Conservation (phyloP, 2,888 invertebrate species). For the Lacanobia oleracea region DNA sequence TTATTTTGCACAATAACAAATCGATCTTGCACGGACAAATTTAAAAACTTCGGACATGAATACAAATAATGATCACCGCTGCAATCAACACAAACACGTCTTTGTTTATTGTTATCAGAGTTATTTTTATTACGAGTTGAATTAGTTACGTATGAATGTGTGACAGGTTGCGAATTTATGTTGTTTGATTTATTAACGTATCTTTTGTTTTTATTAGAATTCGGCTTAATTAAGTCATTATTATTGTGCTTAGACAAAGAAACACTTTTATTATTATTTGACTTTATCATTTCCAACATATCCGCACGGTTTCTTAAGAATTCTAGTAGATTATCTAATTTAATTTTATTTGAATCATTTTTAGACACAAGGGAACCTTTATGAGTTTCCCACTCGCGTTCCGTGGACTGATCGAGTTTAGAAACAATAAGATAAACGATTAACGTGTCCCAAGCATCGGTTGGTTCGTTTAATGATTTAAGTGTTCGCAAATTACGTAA, state of each 20-base stretch:
- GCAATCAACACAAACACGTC: too few relatives aligned
- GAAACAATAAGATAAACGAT: constrained; percentile 34
- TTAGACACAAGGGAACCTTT: constrained; percentile 9
- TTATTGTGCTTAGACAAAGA: too few relatives aligned
- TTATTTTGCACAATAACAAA: constrained; percentile 7
- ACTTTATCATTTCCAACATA: too few relatives aligned
- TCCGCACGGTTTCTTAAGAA: constrained; percentile 2
- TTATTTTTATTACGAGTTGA: too few relatives aligned
- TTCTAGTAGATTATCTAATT: neutral
- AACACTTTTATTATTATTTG: too few relatives aligned
- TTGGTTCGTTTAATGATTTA: constrained; percentile 32
- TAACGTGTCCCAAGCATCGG: constrained; percentile 46
- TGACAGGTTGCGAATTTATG: too few relatives aligned
- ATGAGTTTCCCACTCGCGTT: constrained; percentile 49
- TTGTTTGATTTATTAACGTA: too few relatives aligned
- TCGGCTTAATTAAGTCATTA: too few relatives aligned
- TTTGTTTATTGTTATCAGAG: too few relatives aligned
- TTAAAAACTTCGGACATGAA: constrained; percentile 27
- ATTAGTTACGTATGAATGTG: too few relatives aligned
- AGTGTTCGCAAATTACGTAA: constrained; percentile 43
- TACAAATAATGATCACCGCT: neutral
- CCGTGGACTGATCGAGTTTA: constrained; percentile 31
- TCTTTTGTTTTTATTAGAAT: too few relatives aligned
- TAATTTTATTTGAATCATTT: neutral
- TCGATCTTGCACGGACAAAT: constrained; percentile 20